phyloP scores from a whole-genome alignment of 2,888 invertebrate genomes.

The Eupithecia pulchellata region DNA sequence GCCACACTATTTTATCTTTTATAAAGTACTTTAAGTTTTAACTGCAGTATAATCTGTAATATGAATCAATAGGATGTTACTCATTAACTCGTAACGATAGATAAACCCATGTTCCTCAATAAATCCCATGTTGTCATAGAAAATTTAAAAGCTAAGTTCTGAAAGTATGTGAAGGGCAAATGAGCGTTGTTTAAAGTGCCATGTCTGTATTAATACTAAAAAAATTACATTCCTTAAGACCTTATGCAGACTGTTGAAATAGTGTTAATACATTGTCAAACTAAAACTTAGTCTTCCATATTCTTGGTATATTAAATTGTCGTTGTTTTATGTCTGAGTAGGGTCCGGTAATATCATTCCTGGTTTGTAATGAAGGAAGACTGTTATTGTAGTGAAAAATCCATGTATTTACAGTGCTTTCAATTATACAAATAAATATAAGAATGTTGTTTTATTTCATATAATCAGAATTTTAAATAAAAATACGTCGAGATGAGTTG shows the following conservation, averaged over 20 bases:
- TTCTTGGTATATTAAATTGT: neutral
- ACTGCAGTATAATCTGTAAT: conserved; percentile 23
- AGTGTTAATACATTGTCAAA: conserved; percentile 24
- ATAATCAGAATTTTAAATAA: neutral
- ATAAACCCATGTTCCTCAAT: conserved; percentile 31
- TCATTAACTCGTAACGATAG: conserved; percentile 23
- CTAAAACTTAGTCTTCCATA: conserved; percentile 22
- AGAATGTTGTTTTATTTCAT: conserved; percentile 54
- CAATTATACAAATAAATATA: conserved; percentile 65
- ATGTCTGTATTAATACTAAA: conserved; percentile 36
- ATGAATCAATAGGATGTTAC: conserved; percentile 24
- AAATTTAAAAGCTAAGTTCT: conserved; percentile 19
- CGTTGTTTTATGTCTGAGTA: neutral
- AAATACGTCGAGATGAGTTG: neutral
- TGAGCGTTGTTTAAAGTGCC: conserved; percentile 33
- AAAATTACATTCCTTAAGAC: conserved; percentile 38
- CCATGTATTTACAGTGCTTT: conserved; percentile 58
- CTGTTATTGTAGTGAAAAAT: conserved; percentile 61
- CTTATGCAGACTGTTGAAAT: conserved; percentile 30
- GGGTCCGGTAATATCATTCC: conserved; percentile 51
- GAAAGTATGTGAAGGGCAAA: conserved; percentile 31
- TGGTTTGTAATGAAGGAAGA: conserved; percentile 58
- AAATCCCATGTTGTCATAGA: conserved; percentile 21
- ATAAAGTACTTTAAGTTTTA: conserved; percentile 14
- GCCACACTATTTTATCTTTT: conserved; percentile 23